phyloP scores from a whole-genome alignment of 2,113 vertebrate species.

The Cyanistes caeruleus region DNA sequence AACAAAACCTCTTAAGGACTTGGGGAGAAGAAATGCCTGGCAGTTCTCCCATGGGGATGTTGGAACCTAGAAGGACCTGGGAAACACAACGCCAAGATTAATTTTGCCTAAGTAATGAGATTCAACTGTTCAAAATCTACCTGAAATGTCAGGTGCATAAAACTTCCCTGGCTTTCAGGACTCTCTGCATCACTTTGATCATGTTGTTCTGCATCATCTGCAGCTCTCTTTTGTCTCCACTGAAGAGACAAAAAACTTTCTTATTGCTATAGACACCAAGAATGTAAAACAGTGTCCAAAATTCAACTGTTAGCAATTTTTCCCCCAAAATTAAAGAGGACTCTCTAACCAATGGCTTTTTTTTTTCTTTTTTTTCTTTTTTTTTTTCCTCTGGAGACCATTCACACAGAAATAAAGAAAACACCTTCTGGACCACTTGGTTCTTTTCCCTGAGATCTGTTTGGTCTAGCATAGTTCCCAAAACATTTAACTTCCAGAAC shows the following conservation, averaged over 20 bases:
- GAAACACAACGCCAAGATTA: background rate
- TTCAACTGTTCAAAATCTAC: background rate
- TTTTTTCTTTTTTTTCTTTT: no score
- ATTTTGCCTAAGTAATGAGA: background rate
- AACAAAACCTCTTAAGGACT: background rate
- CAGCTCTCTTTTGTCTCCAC: background rate
- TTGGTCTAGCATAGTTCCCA: background rate
- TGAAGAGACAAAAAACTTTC: background rate
- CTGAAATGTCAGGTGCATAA: background rate
- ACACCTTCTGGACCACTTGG: background rate
- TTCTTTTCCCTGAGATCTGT: background rate
- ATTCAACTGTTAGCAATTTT: background rate
- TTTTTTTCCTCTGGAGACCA: background rate
- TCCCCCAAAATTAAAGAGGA: background rate
- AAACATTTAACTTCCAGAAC: background rate
- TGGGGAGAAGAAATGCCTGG: background rate
- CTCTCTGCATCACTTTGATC: background rate
- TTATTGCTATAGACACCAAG: background rate
- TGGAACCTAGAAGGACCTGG: background rate
- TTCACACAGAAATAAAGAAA: background rate
- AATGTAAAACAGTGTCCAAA: background rate
- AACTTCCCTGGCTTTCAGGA: background rate
- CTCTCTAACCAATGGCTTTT: background rate
- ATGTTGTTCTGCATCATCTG: background rate
- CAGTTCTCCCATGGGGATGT: background rate